phyloP scores from a whole-genome alignment of 2,113 vertebrate species.

The Pardalotus punctatus region DNA sequence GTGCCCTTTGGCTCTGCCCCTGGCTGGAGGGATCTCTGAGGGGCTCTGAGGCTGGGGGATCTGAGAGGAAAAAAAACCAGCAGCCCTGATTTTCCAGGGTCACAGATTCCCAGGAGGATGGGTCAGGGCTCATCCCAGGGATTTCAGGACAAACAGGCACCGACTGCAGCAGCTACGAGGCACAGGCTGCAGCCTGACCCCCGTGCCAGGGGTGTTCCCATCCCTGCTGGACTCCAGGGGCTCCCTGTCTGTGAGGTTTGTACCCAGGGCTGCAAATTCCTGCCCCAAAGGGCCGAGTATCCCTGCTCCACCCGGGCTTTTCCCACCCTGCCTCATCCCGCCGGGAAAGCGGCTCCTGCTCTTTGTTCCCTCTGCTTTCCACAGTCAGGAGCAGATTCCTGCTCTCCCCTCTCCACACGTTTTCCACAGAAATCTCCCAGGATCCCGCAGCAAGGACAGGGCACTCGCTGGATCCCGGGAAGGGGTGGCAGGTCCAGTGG shows the following conservation, averaged over 20 bases:
- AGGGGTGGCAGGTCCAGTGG: neutral
- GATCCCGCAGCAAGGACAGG: accelerated
- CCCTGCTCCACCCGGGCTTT: neutral
- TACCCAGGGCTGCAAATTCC: neutral
- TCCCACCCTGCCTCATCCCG: accelerated
- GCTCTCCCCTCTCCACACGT: neutral
- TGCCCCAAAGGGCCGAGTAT: accelerated
- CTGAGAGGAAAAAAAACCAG: neutral
- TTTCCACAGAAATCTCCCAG: neutral
- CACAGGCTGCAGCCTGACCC: neutral
- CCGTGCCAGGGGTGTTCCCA: neutral
- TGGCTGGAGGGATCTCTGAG: neutral
- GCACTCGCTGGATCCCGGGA: neutral
- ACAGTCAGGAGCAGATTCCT: neutral
- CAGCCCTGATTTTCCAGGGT: neutral
- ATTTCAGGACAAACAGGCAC: neutral
- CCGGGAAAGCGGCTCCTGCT: neutral
- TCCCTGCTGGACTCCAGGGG: accelerated
- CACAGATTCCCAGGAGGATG: neutral
- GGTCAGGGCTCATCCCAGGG: neutral
- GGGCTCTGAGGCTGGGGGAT: neutral
- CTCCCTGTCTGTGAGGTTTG: neutral
- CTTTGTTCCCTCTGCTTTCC: neutral
- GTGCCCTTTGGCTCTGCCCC: neutral
- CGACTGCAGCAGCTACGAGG: neutral